A percentile compares a stretch with the other conserved stretches of the same genome.
Evolutionary conservation across 1,140 invertebrate genomes (phyloP).

Genomic region (Augochlora pura): DNA sequence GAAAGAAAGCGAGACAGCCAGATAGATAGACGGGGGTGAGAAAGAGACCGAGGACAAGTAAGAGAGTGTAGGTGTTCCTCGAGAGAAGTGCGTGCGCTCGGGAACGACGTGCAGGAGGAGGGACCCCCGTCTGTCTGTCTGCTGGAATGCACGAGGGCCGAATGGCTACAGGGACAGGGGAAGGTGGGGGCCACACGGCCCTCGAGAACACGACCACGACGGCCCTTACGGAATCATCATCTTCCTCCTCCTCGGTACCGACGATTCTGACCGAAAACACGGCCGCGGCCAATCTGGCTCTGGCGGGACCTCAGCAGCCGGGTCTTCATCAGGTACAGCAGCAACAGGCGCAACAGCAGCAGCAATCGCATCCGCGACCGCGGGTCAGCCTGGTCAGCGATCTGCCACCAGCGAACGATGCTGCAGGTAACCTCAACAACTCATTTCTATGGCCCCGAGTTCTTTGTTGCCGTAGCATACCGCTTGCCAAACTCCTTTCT

Average conservation of each 20-base stretch:
- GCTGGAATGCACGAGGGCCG: slow-evolving; percentile 71
- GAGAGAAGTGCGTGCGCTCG: slow-evolving; percentile 56
- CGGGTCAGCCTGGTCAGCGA: slow-evolving; percentile 51
- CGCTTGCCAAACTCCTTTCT: slow-evolving; percentile 60
- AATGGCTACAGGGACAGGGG: slow-evolving; percentile 71
- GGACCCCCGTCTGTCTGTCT: slow-evolving; percentile 59
- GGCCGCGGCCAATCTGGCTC: slow-evolving; percentile 38
- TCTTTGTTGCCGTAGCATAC: slow-evolving; percentile 66
- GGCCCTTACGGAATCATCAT: slow-evolving; percentile 61
- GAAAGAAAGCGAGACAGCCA: slow-evolving; percentile 23
- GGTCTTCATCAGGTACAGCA: slow-evolving; percentile 59
- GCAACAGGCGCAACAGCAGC: slow-evolving; percentile 43
- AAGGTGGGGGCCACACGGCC: slow-evolving; percentile 60
- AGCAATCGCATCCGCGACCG: slow-evolving; percentile 42
- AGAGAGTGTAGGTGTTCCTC: slow-evolving; percentile 60
- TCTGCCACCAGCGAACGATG: slow-evolving; percentile 51
- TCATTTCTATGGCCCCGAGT: slow-evolving; percentile 35
- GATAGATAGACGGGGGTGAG: slow-evolving; percentile 41
- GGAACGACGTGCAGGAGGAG: slow-evolving; percentile 60
- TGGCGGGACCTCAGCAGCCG: slow-evolving; percentile 47
- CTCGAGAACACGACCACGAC: slow-evolving; percentile 59
- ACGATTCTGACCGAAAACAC: slow-evolving; percentile 57
- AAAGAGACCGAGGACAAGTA: slow-evolving; percentile 47
- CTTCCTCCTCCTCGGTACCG: slow-evolving; percentile 53
- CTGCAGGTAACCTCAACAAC: slow-evolving; percentile 60